A percentile compares a stretch with the other conserved stretches of the same genome.
These are phyloP conservation scores for Epizoanthus ramosus DNA, from an alignment of 92 coral and sea anemone genomes.

Conservation along the genomic window DNA sequence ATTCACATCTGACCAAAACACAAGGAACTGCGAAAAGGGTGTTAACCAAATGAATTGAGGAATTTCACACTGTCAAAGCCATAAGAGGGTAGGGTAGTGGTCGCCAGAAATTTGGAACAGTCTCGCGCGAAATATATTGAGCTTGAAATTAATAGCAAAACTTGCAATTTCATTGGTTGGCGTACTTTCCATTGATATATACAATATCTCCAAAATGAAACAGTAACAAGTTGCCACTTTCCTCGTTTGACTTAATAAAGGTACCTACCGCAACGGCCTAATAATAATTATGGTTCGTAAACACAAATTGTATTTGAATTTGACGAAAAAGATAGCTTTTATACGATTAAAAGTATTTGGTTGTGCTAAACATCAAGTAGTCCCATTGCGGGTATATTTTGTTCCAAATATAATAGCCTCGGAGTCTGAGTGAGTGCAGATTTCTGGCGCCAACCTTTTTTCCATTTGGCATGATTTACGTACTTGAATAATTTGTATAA, in stretches of 20 bases:
- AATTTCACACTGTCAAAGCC: no score
- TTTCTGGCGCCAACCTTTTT: constrained; percentile 28
- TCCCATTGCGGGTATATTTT: constrained; percentile 7
- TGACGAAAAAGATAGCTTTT: background rate
- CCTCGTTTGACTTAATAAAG: constrained; percentile 21
- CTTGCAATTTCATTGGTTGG: constrained; percentile 1
- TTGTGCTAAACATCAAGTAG: background rate
- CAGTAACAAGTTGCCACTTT: background rate
- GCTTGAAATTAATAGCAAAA: background rate
- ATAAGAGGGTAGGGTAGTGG: background rate
- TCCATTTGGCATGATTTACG: constrained; percentile 6
- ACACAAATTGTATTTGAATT: background rate
- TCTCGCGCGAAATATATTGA: constrained; percentile 7
- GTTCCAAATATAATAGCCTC: background rate
- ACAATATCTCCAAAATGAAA: background rate
- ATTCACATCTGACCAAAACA: no score
- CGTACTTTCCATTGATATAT: background rate
- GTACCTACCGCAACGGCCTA: background rate
- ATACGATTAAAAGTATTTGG: constrained; percentile 8
- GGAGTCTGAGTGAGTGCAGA: constrained; percentile 25
- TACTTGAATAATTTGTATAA: constrained; percentile 5
- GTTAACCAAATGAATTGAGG: no score
- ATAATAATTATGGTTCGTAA: background rate
- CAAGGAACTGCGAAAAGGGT: no score
- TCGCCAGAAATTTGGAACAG: constrained; percentile 2